These are phyloP conservation scores for Nothura maculosa DNA, from an alignment of 2,797 vertebrate species.

Conservation along the genomic window DNA sequence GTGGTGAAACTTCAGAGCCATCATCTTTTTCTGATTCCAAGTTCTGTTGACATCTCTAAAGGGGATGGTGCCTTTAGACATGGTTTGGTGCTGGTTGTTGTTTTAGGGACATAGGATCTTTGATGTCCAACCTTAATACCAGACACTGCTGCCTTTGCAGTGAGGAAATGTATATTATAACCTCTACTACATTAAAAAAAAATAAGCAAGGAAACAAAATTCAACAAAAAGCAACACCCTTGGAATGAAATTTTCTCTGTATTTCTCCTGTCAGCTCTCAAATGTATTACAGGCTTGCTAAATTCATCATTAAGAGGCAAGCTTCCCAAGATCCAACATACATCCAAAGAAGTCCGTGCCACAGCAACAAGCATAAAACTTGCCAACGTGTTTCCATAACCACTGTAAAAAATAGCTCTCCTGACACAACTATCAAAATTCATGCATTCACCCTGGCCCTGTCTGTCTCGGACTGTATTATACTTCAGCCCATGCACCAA, in stretches of 20 bases:
- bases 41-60: neutral
- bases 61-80: neutral
- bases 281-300: neutral
- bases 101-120: neutral
- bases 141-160: neutral
- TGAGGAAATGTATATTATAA: neutral
- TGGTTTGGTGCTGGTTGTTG: neutral
- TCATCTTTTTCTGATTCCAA: neutral
- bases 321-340: neutral
- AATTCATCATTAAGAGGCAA: neutral
- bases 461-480: neutral
- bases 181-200: neutral
- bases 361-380: neutral
- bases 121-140: neutral
- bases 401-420: neutral
- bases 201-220: no score
- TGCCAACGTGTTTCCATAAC: neutral
- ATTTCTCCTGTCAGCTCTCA: neutral
- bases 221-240: neutral
- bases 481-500: conserved; percentile 16
- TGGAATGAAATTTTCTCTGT: neutral
- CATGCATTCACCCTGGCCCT: neutral
- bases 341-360: neutral
- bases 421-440: neutral
- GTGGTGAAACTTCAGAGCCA: neutral